Evolutionary conservation across 2,797 vertebrate species (phyloP), one percentile per base, ranked within the genome.

Genomic region (Prionace glauca): DNA sequence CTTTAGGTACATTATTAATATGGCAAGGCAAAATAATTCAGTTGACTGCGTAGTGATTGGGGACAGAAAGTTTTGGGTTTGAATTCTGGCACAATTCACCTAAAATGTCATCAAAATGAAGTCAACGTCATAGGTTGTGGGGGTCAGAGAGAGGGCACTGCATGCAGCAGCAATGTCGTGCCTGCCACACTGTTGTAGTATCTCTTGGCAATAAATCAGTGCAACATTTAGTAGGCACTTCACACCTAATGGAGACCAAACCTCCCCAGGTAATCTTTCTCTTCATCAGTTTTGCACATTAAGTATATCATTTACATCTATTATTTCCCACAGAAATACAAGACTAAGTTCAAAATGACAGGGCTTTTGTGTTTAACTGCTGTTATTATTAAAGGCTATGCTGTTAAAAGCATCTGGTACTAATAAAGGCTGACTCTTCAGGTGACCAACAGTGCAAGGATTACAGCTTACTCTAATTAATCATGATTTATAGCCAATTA

Each of bases 391-490:
- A 74, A 92, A 92, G 62, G 50, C 71, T 77, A 16, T n/a, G 72
- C 50, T 20, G 93, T 60, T 77, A 95, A 95, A 95, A 56, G 93
- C 93, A 95, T 95, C 69, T 95, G 93, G 93, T 77, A 77, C 72
- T 50, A 95, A 95, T 95, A 95, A 50, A 95, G 77, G 41, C 72
- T 74, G 93, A 95, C 69, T 95, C 93, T 67, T 95, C 93, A 95
- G 93, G 71, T 95, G 71, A 95, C 93, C 93, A 95, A 41, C 72
- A 77, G 71, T n/a, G 71, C 93, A 95, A 72, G 45, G 71, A 95
- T 95, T 95, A 95, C 71, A 95, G 93, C 93, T 60, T 95, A 77
- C 93, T 95, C 93, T 95, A 77, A 95, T 77, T 95, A 95, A 95
- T 95, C 71, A 74, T 29, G 93, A 95, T 95, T 95, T 95, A 95